These are phyloP conservation scores for Heliconius hewitsoni DNA, from an alignment of 1,140 invertebrate species.

Conservation along the genomic window DNA sequence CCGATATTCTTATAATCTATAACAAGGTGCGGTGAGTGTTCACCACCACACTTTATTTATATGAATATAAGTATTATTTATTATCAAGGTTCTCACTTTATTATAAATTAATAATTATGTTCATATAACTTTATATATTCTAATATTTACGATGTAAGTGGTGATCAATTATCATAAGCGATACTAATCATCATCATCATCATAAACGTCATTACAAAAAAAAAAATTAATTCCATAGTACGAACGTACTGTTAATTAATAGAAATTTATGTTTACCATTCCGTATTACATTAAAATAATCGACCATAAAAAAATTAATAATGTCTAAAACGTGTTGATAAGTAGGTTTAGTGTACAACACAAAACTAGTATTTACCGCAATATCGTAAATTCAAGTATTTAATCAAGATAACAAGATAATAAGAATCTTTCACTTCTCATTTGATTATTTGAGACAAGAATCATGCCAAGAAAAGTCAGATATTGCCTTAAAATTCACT, in stretches of 20 bases:
- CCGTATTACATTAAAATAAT: not conserved
- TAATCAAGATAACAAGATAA: not conserved
- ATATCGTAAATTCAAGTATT: not conserved
- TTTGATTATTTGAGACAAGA: not conserved
- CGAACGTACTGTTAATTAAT: not conserved
- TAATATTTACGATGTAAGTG: too few relatives aligned
- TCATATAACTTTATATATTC: too few relatives aligned
- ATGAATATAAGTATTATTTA: too few relatives aligned
- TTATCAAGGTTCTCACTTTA: too few relatives aligned
- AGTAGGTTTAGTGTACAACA: not conserved
- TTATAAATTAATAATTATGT: too few relatives aligned
- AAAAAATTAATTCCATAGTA: not conserved
- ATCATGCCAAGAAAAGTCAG: not conserved
- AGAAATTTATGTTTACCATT: not conserved
- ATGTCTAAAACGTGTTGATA: not conserved
- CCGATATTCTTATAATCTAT: too few relatives aligned
- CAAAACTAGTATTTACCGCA: not conserved
- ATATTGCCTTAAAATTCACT: not conserved
- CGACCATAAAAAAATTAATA: not conserved
- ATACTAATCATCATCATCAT: too few relatives aligned
- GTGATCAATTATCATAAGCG: too few relatives aligned
- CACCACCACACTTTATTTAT: too few relatives aligned
- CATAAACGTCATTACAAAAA: too few relatives aligned
- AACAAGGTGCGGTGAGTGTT: too few relatives aligned
- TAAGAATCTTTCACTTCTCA: not conserved